Evolutionary conservation across 2,888 invertebrate genomes (phyloP).

Genomic region (Strigamia transsilvanica): DNA sequence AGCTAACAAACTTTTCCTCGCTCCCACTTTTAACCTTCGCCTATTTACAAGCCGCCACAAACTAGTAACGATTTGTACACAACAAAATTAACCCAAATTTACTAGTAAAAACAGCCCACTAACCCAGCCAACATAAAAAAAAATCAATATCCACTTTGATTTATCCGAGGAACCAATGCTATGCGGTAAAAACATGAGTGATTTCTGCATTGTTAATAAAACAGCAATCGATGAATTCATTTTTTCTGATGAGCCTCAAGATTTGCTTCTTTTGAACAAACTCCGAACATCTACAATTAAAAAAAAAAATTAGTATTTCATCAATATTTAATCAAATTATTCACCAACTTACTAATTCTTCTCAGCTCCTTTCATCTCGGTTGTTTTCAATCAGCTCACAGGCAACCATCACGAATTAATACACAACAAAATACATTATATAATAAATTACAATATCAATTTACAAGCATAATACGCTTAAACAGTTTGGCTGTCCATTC

Average conservation of each 20-base stretch:
- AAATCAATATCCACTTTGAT: not conserved
- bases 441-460: not conserved
- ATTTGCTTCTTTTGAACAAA: not conserved
- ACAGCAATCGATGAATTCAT: not conserved
- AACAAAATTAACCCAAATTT: slow-evolving; percentile 15
- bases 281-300: not conserved
- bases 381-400: slow-evolving; percentile 1
- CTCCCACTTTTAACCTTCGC: not conserved
- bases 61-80: not conserved
- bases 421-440: not conserved
- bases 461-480: not conserved
- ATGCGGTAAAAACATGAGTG: not conserved
- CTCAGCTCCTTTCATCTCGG: not conserved
- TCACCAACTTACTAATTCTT: not conserved
- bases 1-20: not conserved
- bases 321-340: not conserved
- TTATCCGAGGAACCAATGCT: not conserved
- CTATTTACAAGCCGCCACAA: not conserved
- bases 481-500: slow-evolving; percentile 5
- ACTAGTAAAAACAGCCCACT: not conserved
- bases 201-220: slow-evolving; percentile 19
- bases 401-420: not conserved
- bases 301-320: not conserved
- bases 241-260: not conserved
- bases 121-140: not conserved